Evolutionary conservation across 2,888 invertebrate species (phyloP).

Genomic region (Glyphotaelius pellucidus): DNA sequence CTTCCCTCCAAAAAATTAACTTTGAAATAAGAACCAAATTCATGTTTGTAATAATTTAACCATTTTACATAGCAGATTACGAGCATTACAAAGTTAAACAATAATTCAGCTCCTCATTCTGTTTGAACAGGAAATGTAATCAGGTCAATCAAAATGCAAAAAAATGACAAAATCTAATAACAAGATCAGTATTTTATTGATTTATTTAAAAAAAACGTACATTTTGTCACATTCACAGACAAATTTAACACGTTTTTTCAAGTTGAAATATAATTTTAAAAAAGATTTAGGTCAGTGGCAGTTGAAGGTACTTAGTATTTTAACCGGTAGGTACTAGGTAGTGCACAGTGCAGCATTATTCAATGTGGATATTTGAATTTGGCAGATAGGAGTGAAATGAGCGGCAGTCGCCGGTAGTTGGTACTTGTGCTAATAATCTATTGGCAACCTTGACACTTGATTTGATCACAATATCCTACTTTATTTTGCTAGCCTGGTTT

Average conservation of each 20-base stretch:
- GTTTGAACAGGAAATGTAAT: background rate
- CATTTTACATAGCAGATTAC: background rate
- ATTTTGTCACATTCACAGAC: background rate
- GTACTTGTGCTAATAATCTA: conserved; percentile 16
- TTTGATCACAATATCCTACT: conserved; percentile 18
- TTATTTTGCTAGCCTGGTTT: background rate
- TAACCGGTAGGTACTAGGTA: no score
- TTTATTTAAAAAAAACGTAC: background rate
- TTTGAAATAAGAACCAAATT: no score
- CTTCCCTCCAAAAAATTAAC: no score
- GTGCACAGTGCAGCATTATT: conserved; percentile 4
- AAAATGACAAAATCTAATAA: background rate
- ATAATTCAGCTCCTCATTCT: background rate
- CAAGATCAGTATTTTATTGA: background rate
- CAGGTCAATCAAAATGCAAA: background rate
- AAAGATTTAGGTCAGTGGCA: background rate
- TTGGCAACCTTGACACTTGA: conserved; percentile 49
- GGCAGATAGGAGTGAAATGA: conserved; percentile 28
- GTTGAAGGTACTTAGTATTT: background rate
- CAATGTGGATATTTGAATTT: conserved; percentile 23
- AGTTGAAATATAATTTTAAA: background rate
- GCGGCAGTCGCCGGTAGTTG: conserved; percentile 17
- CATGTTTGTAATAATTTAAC: no score
- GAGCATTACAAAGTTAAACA: no score
- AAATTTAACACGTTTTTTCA: background rate